A percentile compares a stretch with the other conserved stretches of the same genome.
phyloP scores from a whole-genome alignment of 1,140 invertebrate genomes.

The Ptiloglossa arizonensis region DNA sequence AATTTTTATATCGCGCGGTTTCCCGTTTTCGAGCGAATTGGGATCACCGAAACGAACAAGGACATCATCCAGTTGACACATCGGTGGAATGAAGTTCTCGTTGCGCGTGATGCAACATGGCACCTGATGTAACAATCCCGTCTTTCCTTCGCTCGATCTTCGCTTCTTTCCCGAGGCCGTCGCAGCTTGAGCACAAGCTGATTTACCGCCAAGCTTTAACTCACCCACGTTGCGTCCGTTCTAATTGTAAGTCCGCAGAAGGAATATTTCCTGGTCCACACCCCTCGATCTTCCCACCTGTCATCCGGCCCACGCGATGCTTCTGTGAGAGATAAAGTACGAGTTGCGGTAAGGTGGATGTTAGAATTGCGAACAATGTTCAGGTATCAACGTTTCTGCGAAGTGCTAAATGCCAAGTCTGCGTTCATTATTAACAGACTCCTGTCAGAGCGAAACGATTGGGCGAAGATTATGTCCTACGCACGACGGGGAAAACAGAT shows the following conservation, averaged over 20 bases:
- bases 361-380: not conserved
- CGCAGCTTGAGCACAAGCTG: conserved; percentile 71
- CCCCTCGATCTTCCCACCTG: conserved; percentile 55
- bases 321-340: conserved; percentile 28
- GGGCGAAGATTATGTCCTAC: too few species aligned
- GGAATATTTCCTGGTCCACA: conserved; percentile 65
- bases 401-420: not conserved
- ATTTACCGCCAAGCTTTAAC: conserved; percentile 76
- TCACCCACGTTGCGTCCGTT: conserved; percentile 77
- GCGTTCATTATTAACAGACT: too few species aligned
- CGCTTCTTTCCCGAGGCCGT: conserved; percentile 52
- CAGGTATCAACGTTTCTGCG: not conserved
- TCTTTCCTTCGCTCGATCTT: conserved; percentile 10
- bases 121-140: conserved; percentile 3
- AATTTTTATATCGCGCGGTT: too few species aligned
- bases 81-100: not conserved
- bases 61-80: not conserved
- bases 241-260: conserved; percentile 75
- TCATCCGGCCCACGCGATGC: conserved; percentile 51
- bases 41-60: not conserved
- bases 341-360: not conserved
- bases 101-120: not conserved
- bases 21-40: too few species aligned
- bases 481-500: too few species aligned
- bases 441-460: too few species aligned